phyloP scores from a whole-genome alignment of 2,888 invertebrate genomes.

The Iselma pallidipennis region DNA sequence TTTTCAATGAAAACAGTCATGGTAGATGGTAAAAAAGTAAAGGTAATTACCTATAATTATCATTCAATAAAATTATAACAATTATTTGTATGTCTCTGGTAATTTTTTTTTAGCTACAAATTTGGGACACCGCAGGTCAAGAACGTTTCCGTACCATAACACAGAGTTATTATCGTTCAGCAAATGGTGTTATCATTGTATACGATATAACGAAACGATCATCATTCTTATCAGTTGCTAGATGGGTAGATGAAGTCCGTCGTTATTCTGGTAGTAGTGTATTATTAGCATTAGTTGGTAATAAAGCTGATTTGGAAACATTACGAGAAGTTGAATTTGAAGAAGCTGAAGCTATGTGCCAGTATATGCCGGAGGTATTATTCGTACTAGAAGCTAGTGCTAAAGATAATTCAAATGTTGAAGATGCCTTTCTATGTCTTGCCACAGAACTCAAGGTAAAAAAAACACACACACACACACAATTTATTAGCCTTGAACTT shows the following conservation, averaged over 20 bases:
- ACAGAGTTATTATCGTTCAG: constrained; percentile 95
- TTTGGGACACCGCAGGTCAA: constrained; percentile 98
- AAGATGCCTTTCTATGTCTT: constrained; percentile 83
- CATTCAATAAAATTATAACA: not conserved
- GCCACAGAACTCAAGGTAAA: constrained; percentile 84
- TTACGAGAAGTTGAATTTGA: constrained; percentile 82
- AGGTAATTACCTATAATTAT: constrained; percentile 64
- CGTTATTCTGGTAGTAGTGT: constrained; percentile 93
- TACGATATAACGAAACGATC: constrained; percentile 95
- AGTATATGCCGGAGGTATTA: constrained; percentile 83
- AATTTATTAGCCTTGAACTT: not conserved
- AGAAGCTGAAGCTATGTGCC: constrained; percentile 85
- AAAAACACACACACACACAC: no score
- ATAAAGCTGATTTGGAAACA: constrained; percentile 84
- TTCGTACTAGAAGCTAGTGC: constrained; percentile 89
- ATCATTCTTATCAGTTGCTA: constrained; percentile 86
- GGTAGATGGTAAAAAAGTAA: constrained; percentile 92
- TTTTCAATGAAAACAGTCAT: constrained; percentile 97
- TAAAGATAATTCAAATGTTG: constrained; percentile 89
- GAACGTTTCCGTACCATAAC: constrained; percentile 96
- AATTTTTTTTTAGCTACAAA: constrained; percentile 72
- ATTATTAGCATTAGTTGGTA: constrained; percentile 88
- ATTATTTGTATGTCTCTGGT: not conserved
- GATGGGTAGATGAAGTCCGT: constrained; percentile 96
- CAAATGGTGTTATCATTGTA: constrained; percentile 96